These are phyloP conservation scores for Cerastis leucographa DNA, from an alignment of 2,888 invertebrate genomes.

Conservation along the genomic window DNA sequence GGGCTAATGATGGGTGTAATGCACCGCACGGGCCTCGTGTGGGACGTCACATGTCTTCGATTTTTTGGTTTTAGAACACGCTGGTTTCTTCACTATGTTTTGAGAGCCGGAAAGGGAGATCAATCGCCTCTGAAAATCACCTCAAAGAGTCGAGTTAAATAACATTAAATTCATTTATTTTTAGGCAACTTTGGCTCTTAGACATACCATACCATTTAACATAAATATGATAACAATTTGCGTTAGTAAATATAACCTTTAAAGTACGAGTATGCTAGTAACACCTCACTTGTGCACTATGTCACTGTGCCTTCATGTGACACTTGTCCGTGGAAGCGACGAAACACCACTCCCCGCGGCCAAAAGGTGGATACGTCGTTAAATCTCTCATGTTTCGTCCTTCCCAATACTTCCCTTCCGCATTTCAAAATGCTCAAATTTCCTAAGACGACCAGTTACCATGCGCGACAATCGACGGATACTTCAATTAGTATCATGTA, in stretches of 20 bases:
- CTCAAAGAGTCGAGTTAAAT: not conserved
- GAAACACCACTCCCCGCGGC: no score
- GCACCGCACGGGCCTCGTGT: not conserved
- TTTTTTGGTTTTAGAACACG: not conserved
- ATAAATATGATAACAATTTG: no score
- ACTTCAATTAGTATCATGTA: conserved; percentile 27
- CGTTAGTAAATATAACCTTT: no score
- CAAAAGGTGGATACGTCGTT: not conserved
- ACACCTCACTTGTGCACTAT: no score
- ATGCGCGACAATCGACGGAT: not conserved
- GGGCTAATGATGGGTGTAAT: no score
- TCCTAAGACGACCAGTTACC: not conserved
- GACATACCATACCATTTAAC: no score
- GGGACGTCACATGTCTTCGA: not conserved
- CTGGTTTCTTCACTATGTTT: not conserved
- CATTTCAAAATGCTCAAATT: conserved; percentile 8
- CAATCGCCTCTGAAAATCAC: not conserved
- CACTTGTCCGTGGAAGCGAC: no score
- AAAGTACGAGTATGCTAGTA: no score
- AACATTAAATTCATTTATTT: no score
- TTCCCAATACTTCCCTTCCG: not conserved
- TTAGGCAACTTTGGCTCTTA: no score
- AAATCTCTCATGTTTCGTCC: not conserved
- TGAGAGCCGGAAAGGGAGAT: not conserved
- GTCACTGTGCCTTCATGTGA: no score